Evolutionary conservation across 53 echinoderm and acorn worm genomes (phyloP), one percentile per base, ranked within the genome.

Genomic region (Stichopus horrens): DNA sequence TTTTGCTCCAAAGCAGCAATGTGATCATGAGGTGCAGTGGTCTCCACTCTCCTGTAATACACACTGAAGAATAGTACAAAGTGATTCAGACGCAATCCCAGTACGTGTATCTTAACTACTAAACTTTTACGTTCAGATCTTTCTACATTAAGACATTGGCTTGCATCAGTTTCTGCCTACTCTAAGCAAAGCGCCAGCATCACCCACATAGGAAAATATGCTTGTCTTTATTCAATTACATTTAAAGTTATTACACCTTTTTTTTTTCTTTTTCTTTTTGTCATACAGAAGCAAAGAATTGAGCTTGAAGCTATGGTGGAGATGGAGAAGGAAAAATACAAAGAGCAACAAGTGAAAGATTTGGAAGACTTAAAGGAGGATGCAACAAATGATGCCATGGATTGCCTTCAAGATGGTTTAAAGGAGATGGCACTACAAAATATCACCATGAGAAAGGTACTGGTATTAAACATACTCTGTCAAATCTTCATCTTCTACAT

Each of bases 381-480:
- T 65, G 96, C 93, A 6, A 99, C 94, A n/a, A 94, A 99, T 66
- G 90, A 89, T 56, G 99, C 94, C 63, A 96, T 96, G 67, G 96
- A 94, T 65, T 88, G 93, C 51, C 94, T 99, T 93, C 94, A 99
- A 51, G 93, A 92, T 9, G 94, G 94, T 20, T 86, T 99, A 57
- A 99, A 99, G 87, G 96, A 96, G 18, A 99, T 99, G 99, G 99
- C 99, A 55, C 67, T 96, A 86, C 99, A 99, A 57, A 99, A 99
- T 54, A 96, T 99, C 75, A 91, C 88, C 77, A 99, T 99, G 99
- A 94, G 83, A 86, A 96, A 90, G 96, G 99, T 98, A 65, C 7
- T 90, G 76, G 37, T 37, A 37, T 37, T 37, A 37, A 37, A 37
- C 37, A 37, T 37, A 1, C 37, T 2, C 37, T 37, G 2, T 37